Evolutionary conservation across 2,113 vertebrate genomes (phyloP).

Genomic region (Paramisgurnus dabryanus): DNA sequence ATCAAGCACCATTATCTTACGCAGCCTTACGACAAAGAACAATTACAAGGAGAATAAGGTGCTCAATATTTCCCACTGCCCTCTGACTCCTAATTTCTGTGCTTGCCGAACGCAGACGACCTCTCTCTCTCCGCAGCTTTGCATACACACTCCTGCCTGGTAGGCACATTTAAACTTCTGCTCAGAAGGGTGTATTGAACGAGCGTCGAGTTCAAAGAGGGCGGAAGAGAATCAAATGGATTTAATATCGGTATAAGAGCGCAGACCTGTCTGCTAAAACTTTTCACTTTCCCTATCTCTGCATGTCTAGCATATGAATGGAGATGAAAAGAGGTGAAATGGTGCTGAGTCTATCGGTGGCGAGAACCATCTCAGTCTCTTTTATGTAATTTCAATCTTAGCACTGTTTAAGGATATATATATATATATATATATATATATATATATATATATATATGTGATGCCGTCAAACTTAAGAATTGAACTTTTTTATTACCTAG

Average conservation of each 20-base stretch:
- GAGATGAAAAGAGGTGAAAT: background rate
- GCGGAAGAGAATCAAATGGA: slow-evolving; percentile 44
- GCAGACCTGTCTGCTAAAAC: slow-evolving; percentile 21
- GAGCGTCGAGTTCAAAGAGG: slow-evolving; percentile 48
- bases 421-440: background rate
- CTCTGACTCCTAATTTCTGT: slow-evolving; percentile 50
- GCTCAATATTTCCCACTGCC: slow-evolving; percentile 42
- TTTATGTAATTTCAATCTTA: background rate
- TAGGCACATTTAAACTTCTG: slow-evolving; percentile 56
- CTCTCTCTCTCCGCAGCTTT: slow-evolving; percentile 43
- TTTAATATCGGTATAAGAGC: slow-evolving; percentile 42
- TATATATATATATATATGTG: background rate
- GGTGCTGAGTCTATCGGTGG: slow-evolving; percentile 11
- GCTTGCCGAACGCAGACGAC: background rate
- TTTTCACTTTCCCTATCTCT: slow-evolving; percentile 12
- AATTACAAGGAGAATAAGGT: slow-evolving; percentile 51
- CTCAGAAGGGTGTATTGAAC: slow-evolving; percentile 45
- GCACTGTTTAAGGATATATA: background rate
- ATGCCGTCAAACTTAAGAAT: background rate
- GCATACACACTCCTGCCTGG: slow-evolving; percentile 39
- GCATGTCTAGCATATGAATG: slow-evolving; percentile 33
- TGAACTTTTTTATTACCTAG: background rate
- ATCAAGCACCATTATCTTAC: slow-evolving; percentile 50
- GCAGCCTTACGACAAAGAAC: slow-evolving; percentile 49
- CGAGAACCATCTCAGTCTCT: background rate